A percentile compares a stretch with the other conserved stretches of the same genome.
Conservation (phyloP, 2,888 invertebrate species). For the Abscondita cerata region DNA sequence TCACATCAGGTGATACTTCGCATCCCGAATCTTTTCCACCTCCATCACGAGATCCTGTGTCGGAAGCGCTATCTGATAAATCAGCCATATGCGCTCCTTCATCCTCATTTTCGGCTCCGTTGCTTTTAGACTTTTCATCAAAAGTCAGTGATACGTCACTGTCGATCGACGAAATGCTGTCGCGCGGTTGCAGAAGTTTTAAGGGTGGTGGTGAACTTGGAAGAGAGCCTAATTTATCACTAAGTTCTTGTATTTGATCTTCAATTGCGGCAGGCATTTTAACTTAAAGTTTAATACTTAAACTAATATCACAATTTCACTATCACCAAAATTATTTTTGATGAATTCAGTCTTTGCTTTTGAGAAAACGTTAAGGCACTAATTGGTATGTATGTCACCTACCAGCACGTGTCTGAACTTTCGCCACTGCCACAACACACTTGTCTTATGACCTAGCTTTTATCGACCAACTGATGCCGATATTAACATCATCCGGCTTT, state of each 20-base stretch:
- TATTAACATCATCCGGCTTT: constrained; percentile 35
- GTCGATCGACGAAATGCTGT: constrained; percentile 68
- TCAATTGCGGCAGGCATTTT: constrained; percentile 54
- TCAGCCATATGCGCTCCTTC: constrained; percentile 69
- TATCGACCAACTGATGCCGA: constrained; percentile 48
- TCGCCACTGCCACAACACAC: constrained; percentile 58
- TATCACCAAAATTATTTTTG: constrained; percentile 43
- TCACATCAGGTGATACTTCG: constrained; percentile 63
- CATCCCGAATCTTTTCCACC: constrained; percentile 74
- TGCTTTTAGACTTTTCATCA: constrained; percentile 54
- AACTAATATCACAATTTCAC: constrained; percentile 50
- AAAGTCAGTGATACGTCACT: constrained; percentile 66
- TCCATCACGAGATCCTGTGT: constrained; percentile 67
- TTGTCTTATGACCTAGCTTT: constrained; percentile 57
- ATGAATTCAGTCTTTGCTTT: constrained; percentile 41
- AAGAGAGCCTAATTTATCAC: constrained; percentile 54
- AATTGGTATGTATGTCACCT: constrained; percentile 29
- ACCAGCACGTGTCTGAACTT: constrained; percentile 37
- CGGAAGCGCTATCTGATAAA: constrained; percentile 71
- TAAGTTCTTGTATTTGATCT: constrained; percentile 49
- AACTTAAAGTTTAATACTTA: constrained; percentile 43
- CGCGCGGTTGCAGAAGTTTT: constrained; percentile 64
- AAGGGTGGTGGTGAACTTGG: constrained; percentile 54
- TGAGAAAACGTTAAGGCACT: constrained; percentile 9
- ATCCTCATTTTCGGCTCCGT: constrained; percentile 58